phyloP scores from a whole-genome alignment of 2,888 invertebrate genomes.

The Junonia oenone region DNA sequence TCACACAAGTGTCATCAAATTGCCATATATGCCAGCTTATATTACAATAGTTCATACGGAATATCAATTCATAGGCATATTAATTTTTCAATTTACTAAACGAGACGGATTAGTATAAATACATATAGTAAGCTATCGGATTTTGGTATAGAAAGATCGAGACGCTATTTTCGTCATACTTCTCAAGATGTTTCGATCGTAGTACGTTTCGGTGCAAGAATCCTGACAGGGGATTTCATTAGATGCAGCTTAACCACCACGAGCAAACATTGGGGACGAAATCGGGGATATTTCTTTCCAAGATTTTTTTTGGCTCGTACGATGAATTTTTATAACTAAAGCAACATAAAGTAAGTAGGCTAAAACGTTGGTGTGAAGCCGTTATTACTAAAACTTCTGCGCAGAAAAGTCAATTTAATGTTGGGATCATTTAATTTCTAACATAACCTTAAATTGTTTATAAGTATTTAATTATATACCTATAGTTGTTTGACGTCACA shows the following conservation, averaged over 20 bases:
- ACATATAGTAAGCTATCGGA: not conserved
- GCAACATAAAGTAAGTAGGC: not conserved
- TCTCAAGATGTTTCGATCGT: slow-evolving; percentile 41
- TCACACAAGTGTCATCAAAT: too few relatives aligned
- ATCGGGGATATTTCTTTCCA: slow-evolving; percentile 65
- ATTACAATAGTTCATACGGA: too few relatives aligned
- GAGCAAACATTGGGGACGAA: slow-evolving; percentile 72
- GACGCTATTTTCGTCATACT: not conserved
- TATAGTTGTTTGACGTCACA: too few relatives aligned
- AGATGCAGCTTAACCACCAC: slow-evolving; percentile 76
- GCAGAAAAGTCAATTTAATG: too few relatives aligned
- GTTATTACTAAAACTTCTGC: too few relatives aligned
- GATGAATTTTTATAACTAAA: slow-evolving; percentile 46
- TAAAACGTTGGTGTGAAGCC: not conserved
- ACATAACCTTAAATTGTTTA: too few relatives aligned
- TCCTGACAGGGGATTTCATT: slow-evolving; percentile 77
- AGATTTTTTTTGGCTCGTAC: slow-evolving; percentile 56
- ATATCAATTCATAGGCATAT: too few relatives aligned
- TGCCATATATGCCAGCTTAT: too few relatives aligned
- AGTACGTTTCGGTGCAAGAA: slow-evolving; percentile 60
- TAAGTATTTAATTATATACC: too few relatives aligned
- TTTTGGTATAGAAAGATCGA: not conserved
- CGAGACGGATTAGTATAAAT: too few relatives aligned
- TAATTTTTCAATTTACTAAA: too few relatives aligned
- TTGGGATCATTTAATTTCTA: too few relatives aligned